Percentiles rank a stretch among this genome's conserved stretches.
phyloP scores from a whole-genome alignment of 2,797 vertebrate genomes.

The Paguma larvata region DNA sequence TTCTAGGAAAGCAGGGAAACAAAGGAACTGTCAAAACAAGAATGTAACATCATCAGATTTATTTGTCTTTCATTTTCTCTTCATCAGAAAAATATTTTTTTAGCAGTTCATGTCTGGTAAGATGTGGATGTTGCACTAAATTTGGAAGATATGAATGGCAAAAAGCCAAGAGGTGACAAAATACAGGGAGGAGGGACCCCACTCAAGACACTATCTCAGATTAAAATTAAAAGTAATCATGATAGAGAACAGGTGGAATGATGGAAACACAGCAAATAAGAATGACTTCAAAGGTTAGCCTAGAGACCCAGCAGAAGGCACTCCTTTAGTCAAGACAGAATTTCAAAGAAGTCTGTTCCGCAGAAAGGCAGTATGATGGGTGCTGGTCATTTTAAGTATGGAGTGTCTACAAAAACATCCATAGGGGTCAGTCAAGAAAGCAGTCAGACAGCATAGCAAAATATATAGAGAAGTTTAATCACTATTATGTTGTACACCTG shows the following conservation, averaged over 20 bases:
- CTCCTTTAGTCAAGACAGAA: neutral
- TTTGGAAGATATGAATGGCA: conserved; percentile 23
- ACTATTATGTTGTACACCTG: neutral
- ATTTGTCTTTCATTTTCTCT: neutral
- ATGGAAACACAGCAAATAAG: neutral
- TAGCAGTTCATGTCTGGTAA: neutral
- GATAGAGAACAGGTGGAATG: neutral
- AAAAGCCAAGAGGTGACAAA: neutral
- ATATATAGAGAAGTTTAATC: neutral
- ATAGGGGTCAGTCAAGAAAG: neutral
- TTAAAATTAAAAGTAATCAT: neutral
- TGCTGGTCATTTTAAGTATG: neutral
- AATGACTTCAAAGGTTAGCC: neutral
- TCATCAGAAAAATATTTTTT: neutral
- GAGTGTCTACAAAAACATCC: neutral
- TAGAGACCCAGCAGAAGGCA: neutral
- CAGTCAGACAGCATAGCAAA: neutral
- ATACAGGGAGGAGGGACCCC: neutral
- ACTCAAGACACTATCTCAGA: neutral
- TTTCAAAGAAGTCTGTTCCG: neutral
- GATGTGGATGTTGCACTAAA: neutral
- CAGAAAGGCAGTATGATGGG: neutral
- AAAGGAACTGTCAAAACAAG: neutral
- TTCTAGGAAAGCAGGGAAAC: neutral
- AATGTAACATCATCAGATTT: neutral